Evolutionary conservation across 2,797 vertebrate genomes (phyloP).

Genomic region (Hozukius guyotensis): DNA sequence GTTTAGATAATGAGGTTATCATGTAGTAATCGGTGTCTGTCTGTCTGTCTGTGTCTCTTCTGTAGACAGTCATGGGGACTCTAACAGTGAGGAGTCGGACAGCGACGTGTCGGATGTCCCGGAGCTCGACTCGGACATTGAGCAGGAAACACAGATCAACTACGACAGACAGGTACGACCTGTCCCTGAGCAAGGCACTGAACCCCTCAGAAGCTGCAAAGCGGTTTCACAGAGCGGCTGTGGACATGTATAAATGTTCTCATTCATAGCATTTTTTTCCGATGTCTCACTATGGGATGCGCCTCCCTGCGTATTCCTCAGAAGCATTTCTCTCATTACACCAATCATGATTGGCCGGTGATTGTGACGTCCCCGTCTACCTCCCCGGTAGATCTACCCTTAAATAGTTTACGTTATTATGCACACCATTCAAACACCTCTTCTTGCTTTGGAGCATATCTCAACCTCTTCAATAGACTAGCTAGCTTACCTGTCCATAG

Average conservation of each 20-base stretch:
- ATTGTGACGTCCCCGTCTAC: background rate
- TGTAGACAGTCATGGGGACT: conserved; percentile 88
- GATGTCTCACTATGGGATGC: background rate
- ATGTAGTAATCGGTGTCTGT: background rate
- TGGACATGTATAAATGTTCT: background rate
- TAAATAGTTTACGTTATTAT: background rate
- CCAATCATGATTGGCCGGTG: background rate
- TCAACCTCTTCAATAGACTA: background rate
- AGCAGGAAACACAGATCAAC: conserved; percentile 95
- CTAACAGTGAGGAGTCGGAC: conserved; percentile 91
- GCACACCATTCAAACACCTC: background rate
- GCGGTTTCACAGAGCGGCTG: background rate
- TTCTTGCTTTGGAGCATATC: background rate
- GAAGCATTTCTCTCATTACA: background rate
- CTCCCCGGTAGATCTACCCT: background rate
- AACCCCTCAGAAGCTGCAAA: background rate
- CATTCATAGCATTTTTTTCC: background rate
- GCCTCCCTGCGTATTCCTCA: background rate
- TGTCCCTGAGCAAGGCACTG: background rate
- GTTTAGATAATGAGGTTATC: background rate
- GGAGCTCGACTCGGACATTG: conserved; percentile 96
- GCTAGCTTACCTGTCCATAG: background rate
- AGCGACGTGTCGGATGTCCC: conserved; percentile 87
- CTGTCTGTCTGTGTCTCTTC: background rate
- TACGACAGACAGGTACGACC: conserved; percentile 83